A percentile compares a stretch with the other conserved stretches of the same genome.
phyloP scores from a whole-genome alignment of 2,797 vertebrate species.

The Botia kubotai region DNA sequence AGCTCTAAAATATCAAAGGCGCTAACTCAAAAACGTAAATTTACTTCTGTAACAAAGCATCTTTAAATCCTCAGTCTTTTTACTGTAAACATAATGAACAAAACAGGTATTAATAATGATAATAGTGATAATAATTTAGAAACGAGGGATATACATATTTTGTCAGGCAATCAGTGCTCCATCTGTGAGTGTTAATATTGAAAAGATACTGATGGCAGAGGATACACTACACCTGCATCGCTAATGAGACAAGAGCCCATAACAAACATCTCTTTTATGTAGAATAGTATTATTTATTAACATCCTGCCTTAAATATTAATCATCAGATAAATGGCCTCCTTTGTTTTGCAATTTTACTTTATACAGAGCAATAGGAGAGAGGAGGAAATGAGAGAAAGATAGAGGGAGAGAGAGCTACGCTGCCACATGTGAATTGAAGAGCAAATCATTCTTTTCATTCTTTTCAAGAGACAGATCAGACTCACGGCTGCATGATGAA shows the following conservation, averaged over 20 bases:
- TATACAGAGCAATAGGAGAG: slow-evolving; percentile 59
- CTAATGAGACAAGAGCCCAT: slow-evolving; percentile 75
- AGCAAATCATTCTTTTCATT: slow-evolving; percentile 66
- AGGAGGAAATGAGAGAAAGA: slow-evolving; percentile 9
- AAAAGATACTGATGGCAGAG: slow-evolving; percentile 77
- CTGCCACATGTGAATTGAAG: slow-evolving; percentile 59
- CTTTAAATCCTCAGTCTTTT: slow-evolving; percentile 12
- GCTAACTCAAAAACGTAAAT: neutral
- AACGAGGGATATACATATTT: slow-evolving; percentile 76
- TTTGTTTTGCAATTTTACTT: slow-evolving; percentile 69
- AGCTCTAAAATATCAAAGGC: neutral
- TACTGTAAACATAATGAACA: slow-evolving; percentile 74
- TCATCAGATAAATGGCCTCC: slow-evolving; percentile 75
- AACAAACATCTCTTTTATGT: slow-evolving; percentile 79
- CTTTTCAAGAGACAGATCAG: slow-evolving; percentile 76
- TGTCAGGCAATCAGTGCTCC: slow-evolving; percentile 79
- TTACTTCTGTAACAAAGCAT: neutral
- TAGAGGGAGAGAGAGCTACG: slow-evolving; percentile 6
- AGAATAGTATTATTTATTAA: slow-evolving; percentile 80
- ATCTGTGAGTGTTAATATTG: slow-evolving; percentile 80
- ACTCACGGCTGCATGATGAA: slow-evolving; percentile 76
- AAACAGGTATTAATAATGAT: slow-evolving; percentile 77
- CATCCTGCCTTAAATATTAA: slow-evolving; percentile 81
- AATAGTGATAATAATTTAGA: slow-evolving; percentile 75
- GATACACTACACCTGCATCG: slow-evolving; percentile 70